A percentile compares a stretch with the other conserved stretches of the same genome.
phyloP scores from a whole-genome alignment of 2,888 invertebrate species.

The Stenchaetothrips biformis region DNA sequence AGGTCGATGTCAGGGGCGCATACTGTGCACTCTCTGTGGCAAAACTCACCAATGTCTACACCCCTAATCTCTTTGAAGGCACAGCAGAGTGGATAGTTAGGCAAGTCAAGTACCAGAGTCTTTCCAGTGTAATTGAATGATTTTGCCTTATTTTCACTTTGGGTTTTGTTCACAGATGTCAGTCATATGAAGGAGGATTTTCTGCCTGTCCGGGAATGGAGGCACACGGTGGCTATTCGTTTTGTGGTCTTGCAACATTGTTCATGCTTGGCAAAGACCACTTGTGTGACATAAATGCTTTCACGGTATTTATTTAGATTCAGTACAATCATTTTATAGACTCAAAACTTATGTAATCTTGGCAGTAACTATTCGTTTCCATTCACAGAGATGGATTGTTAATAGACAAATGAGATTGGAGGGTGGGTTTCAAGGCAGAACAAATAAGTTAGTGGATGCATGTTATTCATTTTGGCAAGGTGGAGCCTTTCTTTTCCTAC shows the following conservation, averaged over 20 bases:
- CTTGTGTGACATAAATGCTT: conserved; percentile 67
- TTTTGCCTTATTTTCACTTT: not conserved
- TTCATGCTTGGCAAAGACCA: conserved; percentile 72
- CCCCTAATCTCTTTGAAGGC: conserved; percentile 71
- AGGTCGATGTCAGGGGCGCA: conserved; percentile 90
- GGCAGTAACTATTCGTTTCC: conserved; percentile 31
- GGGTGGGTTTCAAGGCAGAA: conserved; percentile 96
- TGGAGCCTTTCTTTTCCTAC: conserved; percentile 81
- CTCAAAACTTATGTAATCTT: conserved; percentile 15
- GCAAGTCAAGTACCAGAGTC: conserved; percentile 42
- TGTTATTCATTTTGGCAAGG: conserved; percentile 99
- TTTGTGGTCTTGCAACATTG: conserved; percentile 90
- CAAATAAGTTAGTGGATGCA: conserved; percentile 96
- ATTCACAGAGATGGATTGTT: conserved; percentile 71
- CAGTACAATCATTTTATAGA: not conserved
- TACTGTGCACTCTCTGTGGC: conserved; percentile 94
- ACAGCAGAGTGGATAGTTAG: conserved; percentile 88
- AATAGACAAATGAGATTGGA: conserved; percentile 90
- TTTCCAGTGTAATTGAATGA: conserved; percentile 27
- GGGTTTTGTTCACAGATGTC: conserved; percentile 62
- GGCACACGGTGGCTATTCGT: conserved; percentile 99
- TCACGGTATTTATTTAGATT: conserved; percentile 52
- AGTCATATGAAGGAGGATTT: conserved; percentile 99
- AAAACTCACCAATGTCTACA: conserved; percentile 73
- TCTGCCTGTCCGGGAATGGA: conserved; percentile 91